A percentile compares a stretch with the other conserved stretches of the same genome.
Conservation (phyloP, 2,797 vertebrate genomes). For the Enteromius argenteus region DNA sequence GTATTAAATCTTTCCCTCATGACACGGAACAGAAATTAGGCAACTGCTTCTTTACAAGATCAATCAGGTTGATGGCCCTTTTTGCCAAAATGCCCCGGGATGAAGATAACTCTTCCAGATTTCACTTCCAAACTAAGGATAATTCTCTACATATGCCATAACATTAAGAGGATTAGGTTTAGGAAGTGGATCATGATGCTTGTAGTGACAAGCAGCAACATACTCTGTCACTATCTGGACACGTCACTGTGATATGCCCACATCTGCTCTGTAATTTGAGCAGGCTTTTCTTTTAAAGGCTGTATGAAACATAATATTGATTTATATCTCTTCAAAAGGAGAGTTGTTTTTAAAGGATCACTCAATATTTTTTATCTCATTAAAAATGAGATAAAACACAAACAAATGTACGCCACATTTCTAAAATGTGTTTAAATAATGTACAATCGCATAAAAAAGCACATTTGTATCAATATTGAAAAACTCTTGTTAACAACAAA, state of each 20-base stretch:
- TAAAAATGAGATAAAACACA: neutral
- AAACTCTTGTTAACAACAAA: neutral
- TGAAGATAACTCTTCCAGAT: conserved; percentile 6
- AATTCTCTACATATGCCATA: conserved; percentile 34
- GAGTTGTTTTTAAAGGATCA: neutral
- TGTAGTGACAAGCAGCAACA: conserved; percentile 15
- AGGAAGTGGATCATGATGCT: conserved; percentile 15
- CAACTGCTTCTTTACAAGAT: conserved; percentile 8
- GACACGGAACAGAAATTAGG: neutral
- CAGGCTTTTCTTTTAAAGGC: conserved; percentile 19
- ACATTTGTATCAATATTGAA: neutral
- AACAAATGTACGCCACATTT: neutral
- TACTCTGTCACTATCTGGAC: conserved; percentile 13
- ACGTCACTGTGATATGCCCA: neutral
- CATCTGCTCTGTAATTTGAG: conserved; percentile 19
- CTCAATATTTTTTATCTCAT: neutral
- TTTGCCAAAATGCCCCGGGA: neutral
- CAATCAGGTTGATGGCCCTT: conserved; percentile 23
- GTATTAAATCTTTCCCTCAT: conserved; percentile 4
- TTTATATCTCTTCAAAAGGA: neutral
- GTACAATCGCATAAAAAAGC: neutral
- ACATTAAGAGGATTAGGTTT: conserved; percentile 27
- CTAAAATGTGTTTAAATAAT: neutral
- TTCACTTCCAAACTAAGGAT: conserved; percentile 8
- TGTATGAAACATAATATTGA: conserved; percentile 1